Percentiles rank a stretch among this genome's conserved stretches.
phyloP scores from a whole-genome alignment of 2,888 invertebrate species.

The Xylocampa areola region DNA sequence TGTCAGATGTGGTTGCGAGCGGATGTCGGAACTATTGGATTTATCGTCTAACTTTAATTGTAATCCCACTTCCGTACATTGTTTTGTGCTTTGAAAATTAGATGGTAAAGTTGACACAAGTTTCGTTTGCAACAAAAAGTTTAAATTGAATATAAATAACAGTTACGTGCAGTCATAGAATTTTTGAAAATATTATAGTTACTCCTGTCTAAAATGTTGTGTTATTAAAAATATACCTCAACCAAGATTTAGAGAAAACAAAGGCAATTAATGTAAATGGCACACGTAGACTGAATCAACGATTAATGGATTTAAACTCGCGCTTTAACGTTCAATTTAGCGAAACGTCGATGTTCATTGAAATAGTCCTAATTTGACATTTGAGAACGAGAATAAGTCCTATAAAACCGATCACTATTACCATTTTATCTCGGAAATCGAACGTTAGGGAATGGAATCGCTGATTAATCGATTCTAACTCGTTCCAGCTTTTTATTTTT shows the following conservation, averaged over 20 bases:
- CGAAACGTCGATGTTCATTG: conserved; percentile 31
- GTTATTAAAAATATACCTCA: conserved; percentile 28
- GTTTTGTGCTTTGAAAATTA: conserved; percentile 56
- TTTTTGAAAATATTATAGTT: no score
- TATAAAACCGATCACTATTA: conserved; percentile 43
- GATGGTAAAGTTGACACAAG: conserved; percentile 50
- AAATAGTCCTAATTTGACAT: conserved; percentile 44
- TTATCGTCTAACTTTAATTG: conserved; percentile 81
- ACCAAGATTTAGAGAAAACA: no score
- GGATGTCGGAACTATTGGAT: conserved; percentile 76
- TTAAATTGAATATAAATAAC: conserved; percentile 23
- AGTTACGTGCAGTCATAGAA: no score
- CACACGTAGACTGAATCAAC: neutral
- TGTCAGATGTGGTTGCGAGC: conserved; percentile 78
- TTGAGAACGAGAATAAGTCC: conserved; percentile 37
- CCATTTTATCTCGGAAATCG: conserved; percentile 48
- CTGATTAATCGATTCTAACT: conserved; percentile 51
- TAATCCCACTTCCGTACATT: conserved; percentile 67
- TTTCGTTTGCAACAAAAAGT: conserved; percentile 32
- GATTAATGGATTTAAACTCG: conserved; percentile 24
- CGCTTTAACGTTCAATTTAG: conserved; percentile 17
- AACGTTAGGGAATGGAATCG: conserved; percentile 42
- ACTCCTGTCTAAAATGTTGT: neutral
- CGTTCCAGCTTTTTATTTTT: conserved; percentile 28
- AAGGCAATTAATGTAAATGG: no score